Evolutionary conservation across 30 jellyfish, hydroid and myxozoan species (phyloP), one percentile per base, ranked within the genome.

Genomic region (Cassiopea xamachana): DNA sequence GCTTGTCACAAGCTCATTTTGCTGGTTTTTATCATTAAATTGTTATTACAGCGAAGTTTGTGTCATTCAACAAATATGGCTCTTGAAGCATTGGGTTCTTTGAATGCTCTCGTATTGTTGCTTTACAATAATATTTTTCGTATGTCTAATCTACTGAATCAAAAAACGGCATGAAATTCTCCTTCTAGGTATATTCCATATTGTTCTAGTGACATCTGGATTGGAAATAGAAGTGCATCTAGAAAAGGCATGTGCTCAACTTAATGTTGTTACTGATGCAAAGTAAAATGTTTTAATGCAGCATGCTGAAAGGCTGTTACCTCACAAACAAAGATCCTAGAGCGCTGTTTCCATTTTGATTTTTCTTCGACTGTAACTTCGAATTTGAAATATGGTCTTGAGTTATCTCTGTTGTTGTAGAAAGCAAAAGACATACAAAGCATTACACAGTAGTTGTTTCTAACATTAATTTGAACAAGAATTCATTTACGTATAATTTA

Each of bases 201-300:
- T 85, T 95, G 99, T 64, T 95, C 99, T 47, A 95, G 99, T 87
- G 99, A 95, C 59, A 83, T 95, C 73, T 95, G 99, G 99, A 89
- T 92, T 7, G 99, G 99, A 27, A 92, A 95, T 81, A 81, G 87
- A 46, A 81, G 85, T 8, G 80, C 85, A 1, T 76, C 69, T 49
- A 77, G 73, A 58, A 78, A 94, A 74, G 94, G 98, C 87, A 87
- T 2, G 81, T 79, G 43, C 17, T 51, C 89, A 14, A 27, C 12
- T 39, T 43, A 72, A 8, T 48, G 75, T 14, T 6, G 8, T 7
- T n/a, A 14, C 46, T 69, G 15, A 69, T 69, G 10, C 16, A 14
- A 69, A n/a, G 7, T 16, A 69, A 14, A 6, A 8, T 7, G 8
- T 69, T 46, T 46, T 79, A 48, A 8, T 48, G 12, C 67, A 27